Evolutionary conservation across 2,888 invertebrate genomes (phyloP), one percentile per base, ranked within the genome.

Genomic region (Euclidia mi): DNA sequence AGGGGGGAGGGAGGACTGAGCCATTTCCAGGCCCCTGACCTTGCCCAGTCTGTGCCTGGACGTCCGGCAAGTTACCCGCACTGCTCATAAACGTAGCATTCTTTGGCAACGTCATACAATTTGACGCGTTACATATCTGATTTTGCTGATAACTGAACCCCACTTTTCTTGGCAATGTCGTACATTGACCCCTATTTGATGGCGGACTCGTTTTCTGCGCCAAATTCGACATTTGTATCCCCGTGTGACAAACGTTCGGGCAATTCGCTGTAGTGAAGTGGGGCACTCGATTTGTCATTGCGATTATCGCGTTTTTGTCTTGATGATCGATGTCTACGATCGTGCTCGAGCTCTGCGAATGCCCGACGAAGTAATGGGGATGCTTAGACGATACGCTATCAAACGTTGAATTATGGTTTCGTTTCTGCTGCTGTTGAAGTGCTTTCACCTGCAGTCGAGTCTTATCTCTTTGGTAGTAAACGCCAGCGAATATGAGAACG

Each of bases 241-340:
- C 94, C 44, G 95, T 95, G 69, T 95, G 95, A 73, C 96, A 96
- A 42, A 96, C 95, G 64, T 96, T 95, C 25, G 94, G 94, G 71
- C 95, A 95, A 60, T 92, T 93, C n/a, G 90, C 62, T 52, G 88
- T 91, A 17, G 93, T 88, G 67, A 94, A 95, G 71, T 94, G 94
- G 4, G 94, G 94, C 29, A 93, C 93, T 44, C 93, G 84, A 71
- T 94, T 93, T 50, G 94, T 92, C 90, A 94, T 93, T 17, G 95
- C 92, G 41, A 95, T 94, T 37, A 94, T 95, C 32, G 95, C 92
- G 76, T 93, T 94, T 72, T 95, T 95, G 71, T 95, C 97, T 88
- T 97, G 97, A 87, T 96, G 96, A 81, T 98, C 98, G 28, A 98
- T 97, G 80, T 98, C 97, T 3, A 98, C 98, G 59, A 98, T 97